phyloP scores from a whole-genome alignment of 2,797 vertebrate genomes.

The Decapterus maruadsi region DNA sequence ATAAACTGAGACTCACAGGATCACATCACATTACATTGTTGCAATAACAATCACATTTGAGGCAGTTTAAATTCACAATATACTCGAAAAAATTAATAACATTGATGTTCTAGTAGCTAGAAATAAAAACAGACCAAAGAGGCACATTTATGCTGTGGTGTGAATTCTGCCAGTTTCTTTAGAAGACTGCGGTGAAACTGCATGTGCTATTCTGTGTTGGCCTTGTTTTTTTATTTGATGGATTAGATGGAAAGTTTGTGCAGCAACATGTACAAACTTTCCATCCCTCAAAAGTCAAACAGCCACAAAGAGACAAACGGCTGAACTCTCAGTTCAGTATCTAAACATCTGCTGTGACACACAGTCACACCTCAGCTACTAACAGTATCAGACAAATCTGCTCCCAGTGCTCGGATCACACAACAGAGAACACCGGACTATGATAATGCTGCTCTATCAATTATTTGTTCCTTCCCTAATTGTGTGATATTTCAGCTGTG shows the following conservation, averaged over 20 bases:
- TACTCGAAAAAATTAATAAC: background rate
- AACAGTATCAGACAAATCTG: background rate
- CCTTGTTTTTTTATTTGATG: background rate
- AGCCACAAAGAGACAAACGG: background rate
- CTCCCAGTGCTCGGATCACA: background rate
- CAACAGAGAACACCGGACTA: background rate
- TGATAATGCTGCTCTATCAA: background rate
- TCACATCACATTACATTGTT: too few relatives aligned
- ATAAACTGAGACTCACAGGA: too few relatives aligned
- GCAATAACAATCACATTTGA: too few relatives aligned
- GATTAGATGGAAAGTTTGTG: background rate
- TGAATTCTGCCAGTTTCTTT: background rate
- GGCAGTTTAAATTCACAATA: background rate
- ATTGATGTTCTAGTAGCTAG: background rate
- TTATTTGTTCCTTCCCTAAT: background rate
- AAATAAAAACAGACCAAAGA: background rate
- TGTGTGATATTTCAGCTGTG: background rate
- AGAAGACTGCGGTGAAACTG: background rate
- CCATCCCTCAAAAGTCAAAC: conserved; percentile 19
- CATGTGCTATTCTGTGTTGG: background rate
- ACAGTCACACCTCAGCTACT: background rate
- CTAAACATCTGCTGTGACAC: conserved; percentile 4
- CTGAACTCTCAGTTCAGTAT: background rate
- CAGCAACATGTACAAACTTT: conserved; percentile 4
- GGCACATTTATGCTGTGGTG: background rate